Evolutionary conservation across 2,113 vertebrate species (phyloP).

Genomic region (Epinephelus fuscoguttatus): DNA sequence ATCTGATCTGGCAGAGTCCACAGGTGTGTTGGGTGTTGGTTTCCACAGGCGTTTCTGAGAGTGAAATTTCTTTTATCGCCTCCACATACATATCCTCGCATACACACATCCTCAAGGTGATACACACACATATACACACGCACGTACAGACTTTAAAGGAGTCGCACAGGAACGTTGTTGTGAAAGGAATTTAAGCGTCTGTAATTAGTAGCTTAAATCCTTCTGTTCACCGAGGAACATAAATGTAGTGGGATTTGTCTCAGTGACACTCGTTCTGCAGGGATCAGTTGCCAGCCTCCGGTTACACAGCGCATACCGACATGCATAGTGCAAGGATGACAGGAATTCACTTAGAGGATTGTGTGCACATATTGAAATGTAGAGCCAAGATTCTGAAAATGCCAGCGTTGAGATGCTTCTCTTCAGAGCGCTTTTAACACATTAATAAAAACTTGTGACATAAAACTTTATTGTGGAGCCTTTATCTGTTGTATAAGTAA

Average conservation of each 20-base stretch:
- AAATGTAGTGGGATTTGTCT: conserved; percentile 60
- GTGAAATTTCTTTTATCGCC: conserved; percentile 40
- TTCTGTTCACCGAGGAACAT: conserved; percentile 49
- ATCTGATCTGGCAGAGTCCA: conserved; percentile 71
- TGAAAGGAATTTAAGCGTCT: conserved; percentile 44
- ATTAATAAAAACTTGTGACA: too few species aligned
- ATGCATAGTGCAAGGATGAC: conserved; percentile 40
- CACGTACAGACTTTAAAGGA: neutral
- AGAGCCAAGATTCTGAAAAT: conserved; percentile 47
- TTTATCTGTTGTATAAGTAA: too few species aligned
- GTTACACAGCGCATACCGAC: conserved; percentile 50
- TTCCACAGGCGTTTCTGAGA: conserved; percentile 50
- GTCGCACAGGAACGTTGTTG: conserved; percentile 13
- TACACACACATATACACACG: too few species aligned
- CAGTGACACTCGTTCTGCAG: conserved; percentile 44
- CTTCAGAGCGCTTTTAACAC: neutral
- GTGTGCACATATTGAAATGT: conserved; percentile 43
- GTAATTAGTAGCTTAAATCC: conserved; percentile 63
- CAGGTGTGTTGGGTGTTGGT: conserved; percentile 70
- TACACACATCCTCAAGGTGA: conserved; percentile 10
- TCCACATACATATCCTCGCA: neutral
- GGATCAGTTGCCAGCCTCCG: conserved; percentile 45
- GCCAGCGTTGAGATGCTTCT: conserved; percentile 18
- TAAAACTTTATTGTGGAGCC: too few species aligned
- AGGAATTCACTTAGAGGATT: conserved; percentile 51